Conservation (phyloP, 2,888 invertebrate genomes). For the Ernsta delagoae region DNA sequence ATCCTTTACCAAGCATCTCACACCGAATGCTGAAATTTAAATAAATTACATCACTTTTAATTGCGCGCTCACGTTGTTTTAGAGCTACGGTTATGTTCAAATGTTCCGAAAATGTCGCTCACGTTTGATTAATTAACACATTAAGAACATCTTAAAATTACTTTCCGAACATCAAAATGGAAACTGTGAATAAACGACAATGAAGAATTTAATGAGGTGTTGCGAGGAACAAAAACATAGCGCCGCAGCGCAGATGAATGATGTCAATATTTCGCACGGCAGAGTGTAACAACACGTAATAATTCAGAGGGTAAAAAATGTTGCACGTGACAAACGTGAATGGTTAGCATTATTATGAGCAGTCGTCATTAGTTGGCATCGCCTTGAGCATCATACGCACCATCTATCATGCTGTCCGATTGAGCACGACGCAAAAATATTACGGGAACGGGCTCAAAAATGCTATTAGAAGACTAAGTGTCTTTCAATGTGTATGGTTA, state of each 20-base stretch:
- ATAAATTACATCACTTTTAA: conserved; percentile 12
- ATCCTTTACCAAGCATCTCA: neutral
- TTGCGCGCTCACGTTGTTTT: conserved; percentile 1
- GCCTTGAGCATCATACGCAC: conserved; percentile 46
- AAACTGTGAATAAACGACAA: conserved; percentile 19
- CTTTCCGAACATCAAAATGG: conserved; percentile 19
- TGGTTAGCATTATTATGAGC: conserved; percentile 43
- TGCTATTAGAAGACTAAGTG: neutral
- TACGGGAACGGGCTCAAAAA: conserved; percentile 1
- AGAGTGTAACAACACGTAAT: conserved; percentile 30
- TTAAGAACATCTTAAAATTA: conserved; percentile 19
- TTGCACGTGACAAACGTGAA: conserved; percentile 32
- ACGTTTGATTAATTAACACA: conserved; percentile 10
- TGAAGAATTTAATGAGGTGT: conserved; percentile 17
- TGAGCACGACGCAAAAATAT: conserved; percentile 37
- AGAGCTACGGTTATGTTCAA: neutral
- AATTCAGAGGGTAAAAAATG: conserved; percentile 33
- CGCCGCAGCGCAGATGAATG: conserved; percentile 13
- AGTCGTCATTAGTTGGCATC: conserved; percentile 58
- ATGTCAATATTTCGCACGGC: conserved; percentile 15
- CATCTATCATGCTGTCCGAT: conserved; percentile 28
- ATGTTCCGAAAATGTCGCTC: conserved; percentile 2
- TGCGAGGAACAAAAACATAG: conserved; percentile 14
- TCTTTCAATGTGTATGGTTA: neutral
- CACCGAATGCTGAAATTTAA: conserved; percentile 10